Percentiles rank a stretch among this genome's conserved stretches.
phyloP scores from a whole-genome alignment of 2,113 vertebrate genomes.

The Notiomystis cincta region DNA sequence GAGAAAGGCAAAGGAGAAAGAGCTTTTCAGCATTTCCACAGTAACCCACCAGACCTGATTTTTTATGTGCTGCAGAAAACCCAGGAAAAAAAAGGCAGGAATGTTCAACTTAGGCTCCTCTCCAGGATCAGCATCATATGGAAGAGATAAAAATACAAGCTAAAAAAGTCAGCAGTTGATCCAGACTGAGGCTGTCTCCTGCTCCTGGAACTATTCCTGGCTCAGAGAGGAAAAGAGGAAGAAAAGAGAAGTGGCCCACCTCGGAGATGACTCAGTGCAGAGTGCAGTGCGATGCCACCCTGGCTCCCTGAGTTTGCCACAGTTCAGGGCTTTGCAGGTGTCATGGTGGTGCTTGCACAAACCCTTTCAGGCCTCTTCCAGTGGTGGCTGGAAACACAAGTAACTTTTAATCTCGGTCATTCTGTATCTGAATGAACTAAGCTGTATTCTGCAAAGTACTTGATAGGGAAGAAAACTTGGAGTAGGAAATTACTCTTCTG shows the following conservation, averaged over 20 bases:
- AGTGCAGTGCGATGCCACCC: neutral
- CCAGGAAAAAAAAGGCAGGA: neutral
- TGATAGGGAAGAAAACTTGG: neutral
- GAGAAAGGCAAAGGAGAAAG: neutral
- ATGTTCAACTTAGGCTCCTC: neutral
- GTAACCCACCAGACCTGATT: neutral
- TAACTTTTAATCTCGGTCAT: neutral
- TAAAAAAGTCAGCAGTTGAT: neutral
- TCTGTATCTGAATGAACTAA: neutral
- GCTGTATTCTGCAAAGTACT: neutral
- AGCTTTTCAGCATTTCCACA: neutral
- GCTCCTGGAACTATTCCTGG: neutral
- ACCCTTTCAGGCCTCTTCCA: neutral
- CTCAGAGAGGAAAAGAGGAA: neutral
- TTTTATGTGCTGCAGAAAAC: neutral
- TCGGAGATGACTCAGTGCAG: neutral
- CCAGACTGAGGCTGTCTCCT: neutral
- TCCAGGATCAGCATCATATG: neutral
- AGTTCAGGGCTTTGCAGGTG: neutral
- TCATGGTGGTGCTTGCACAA: neutral
- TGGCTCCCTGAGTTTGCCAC: neutral
- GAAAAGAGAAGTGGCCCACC: neutral
- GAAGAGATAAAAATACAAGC: neutral
- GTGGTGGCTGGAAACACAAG: neutral
- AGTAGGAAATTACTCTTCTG: neutral